Evolutionary conservation across 2,888 invertebrate genomes (phyloP).

Genomic region (Achlya flavicornis): DNA sequence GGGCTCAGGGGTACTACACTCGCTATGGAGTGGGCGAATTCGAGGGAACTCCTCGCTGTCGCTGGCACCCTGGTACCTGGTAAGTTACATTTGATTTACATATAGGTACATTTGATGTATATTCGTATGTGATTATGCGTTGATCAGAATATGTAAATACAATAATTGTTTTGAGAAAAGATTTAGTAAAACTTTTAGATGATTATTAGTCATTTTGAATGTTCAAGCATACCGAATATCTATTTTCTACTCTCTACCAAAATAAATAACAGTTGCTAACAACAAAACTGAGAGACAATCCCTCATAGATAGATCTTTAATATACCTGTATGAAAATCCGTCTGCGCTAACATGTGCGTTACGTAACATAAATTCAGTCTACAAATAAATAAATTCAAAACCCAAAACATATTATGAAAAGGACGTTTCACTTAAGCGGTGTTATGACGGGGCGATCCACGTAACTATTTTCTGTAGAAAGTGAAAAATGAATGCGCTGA

Average conservation of each 20-base stretch:
- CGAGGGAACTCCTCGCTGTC: conserved; percentile 94
- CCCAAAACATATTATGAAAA: background rate
- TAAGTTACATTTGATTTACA: conserved; percentile 26
- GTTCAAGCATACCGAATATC: too few relatives aligned
- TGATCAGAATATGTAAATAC: too few relatives aligned
- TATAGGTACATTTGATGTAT: background rate
- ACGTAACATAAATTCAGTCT: background rate
- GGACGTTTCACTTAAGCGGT: background rate
- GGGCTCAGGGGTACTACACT: conserved; percentile 90
- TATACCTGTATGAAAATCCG: background rate
- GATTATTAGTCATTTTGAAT: too few relatives aligned
- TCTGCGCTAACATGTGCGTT: background rate
- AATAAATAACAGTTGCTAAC: background rate
- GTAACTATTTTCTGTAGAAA: conserved; percentile 31
- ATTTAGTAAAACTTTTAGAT: too few relatives aligned
- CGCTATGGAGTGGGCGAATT: conserved; percentile 98
- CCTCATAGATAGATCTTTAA: background rate
- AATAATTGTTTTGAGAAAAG: too few relatives aligned
- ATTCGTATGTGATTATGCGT: background rate
- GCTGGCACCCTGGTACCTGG: conserved; percentile 88
- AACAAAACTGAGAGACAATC: background rate
- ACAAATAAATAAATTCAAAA: background rate
- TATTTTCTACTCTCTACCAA: background rate
- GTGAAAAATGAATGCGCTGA: conserved; percentile 43
- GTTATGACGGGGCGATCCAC: conserved; percentile 16